These are phyloP conservation scores for Porites divaricata DNA, from an alignment of 92 coral and sea anemone species.

Conservation along the genomic window DNA sequence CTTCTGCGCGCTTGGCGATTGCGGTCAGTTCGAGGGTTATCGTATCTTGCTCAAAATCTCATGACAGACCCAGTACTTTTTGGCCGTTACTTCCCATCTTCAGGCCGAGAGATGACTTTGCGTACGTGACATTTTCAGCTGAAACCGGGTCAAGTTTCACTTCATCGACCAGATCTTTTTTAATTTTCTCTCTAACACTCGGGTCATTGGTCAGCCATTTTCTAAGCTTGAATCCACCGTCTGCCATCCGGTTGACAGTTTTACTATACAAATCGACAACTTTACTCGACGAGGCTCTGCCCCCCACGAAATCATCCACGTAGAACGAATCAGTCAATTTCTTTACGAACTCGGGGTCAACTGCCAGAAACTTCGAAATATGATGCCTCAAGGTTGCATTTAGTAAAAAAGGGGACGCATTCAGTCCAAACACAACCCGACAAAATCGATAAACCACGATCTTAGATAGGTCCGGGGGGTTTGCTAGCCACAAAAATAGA, in stretches of 20 bases:
- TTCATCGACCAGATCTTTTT: not conserved
- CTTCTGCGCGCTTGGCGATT: conserved; percentile 3
- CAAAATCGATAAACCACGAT: conserved; percentile 23
- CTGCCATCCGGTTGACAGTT: not conserved
- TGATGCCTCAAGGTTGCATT: conserved; percentile 42
- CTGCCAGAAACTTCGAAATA: conserved; percentile 13
- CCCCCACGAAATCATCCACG: conserved; percentile 12
- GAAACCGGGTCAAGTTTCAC: not conserved
- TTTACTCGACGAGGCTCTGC: not conserved
- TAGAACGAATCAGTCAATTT: conserved; percentile 29
- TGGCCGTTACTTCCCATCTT: conserved; percentile 3
- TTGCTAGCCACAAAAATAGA: conserved; percentile 6
- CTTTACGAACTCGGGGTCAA: conserved; percentile 31
- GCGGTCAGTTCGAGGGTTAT: not conserved
- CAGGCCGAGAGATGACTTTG: not conserved
- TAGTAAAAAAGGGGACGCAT: conserved; percentile 37
- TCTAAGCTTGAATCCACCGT: conserved; percentile 11
- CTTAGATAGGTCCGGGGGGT: conserved; percentile 14
- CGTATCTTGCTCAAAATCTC: conserved; percentile 5
- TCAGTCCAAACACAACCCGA: not conserved
- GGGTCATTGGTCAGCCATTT: conserved; percentile 17
- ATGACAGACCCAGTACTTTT: not conserved
- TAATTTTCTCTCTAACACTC: conserved; percentile 2
- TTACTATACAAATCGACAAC: not conserved
- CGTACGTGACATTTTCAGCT: not conserved